Percentiles rank a stretch among this genome's conserved stretches.
phyloP scores from a whole-genome alignment of 2,797 vertebrate genomes.

The Chiloscyllium punctatum region DNA sequence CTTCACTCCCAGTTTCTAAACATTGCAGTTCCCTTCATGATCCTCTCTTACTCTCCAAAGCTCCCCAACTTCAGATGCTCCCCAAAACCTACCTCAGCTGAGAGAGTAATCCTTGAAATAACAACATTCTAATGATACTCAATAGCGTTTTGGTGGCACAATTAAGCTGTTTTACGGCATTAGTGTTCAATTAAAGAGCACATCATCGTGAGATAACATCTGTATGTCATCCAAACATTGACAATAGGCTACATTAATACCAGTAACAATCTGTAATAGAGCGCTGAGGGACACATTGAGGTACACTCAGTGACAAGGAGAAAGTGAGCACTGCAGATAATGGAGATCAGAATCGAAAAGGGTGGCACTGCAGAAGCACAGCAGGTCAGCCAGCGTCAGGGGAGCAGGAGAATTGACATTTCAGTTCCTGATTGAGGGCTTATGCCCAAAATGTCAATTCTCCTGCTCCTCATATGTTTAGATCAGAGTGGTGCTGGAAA shows the following conservation, averaged over 20 bases:
- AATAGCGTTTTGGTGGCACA: background rate
- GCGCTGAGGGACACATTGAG: background rate
- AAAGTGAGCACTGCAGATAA: no score
- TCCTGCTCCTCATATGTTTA: no score
- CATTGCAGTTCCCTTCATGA: background rate
- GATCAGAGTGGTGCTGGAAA: no score
- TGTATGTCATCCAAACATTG: background rate
- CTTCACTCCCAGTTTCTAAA: background rate
- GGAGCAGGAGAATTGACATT: no score
- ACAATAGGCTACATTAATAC: background rate
- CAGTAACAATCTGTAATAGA: background rate
- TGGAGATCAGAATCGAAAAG: no score
- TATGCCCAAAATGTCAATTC: no score
- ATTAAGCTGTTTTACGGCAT: background rate
- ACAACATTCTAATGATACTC: background rate
- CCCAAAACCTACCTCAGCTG: background rate
- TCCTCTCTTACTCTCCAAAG: background rate
- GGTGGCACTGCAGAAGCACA: no score
- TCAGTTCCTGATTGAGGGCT: no score
- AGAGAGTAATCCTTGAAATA: background rate
- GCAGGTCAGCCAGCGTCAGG: no score
- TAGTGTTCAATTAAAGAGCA: background rate
- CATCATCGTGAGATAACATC: background rate
- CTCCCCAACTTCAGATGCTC: background rate
- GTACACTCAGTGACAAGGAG: background rate